These are phyloP conservation scores for Epizoanthus stellaris DNA, from an alignment of 92 coral and sea anemone species.

Conservation along the genomic window DNA sequence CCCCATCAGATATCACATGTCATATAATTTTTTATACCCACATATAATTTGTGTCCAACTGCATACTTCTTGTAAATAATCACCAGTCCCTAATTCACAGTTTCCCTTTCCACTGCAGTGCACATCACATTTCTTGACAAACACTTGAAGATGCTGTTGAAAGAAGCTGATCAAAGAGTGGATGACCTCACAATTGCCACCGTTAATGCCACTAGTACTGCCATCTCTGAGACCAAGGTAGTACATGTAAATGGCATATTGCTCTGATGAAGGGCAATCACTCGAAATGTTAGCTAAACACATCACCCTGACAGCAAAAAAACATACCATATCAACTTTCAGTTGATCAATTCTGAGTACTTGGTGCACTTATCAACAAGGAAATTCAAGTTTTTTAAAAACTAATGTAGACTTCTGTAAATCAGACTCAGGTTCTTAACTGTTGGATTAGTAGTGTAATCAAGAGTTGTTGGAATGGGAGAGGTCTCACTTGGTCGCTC, in stretches of 20 bases:
- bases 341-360: too few relatives aligned
- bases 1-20: too few relatives aligned
- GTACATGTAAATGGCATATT: background rate
- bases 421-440: too few relatives aligned
- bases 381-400: too few relatives aligned
- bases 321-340: too few relatives aligned
- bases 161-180: constrained; percentile 87
- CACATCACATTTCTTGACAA: constrained; percentile 78
- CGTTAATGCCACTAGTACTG: constrained; percentile 79
- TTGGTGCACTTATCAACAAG: too few relatives aligned
- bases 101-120: constrained; percentile 51
- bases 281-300: background rate
- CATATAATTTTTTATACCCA: background rate
- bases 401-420: too few relatives aligned
- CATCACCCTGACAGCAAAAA: background rate
- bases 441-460: too few relatives aligned
- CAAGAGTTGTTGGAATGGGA: too few relatives aligned
- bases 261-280: background rate
- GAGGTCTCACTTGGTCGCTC: too few relatives aligned
- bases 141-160: constrained; percentile 86
- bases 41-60: background rate
- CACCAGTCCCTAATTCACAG: background rate
- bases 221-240: constrained; percentile 87
- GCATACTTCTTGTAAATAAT: background rate
- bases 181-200: constrained; percentile 80